Conservation (phyloP, 1,140 invertebrate genomes). For the Euura lappo region DNA sequence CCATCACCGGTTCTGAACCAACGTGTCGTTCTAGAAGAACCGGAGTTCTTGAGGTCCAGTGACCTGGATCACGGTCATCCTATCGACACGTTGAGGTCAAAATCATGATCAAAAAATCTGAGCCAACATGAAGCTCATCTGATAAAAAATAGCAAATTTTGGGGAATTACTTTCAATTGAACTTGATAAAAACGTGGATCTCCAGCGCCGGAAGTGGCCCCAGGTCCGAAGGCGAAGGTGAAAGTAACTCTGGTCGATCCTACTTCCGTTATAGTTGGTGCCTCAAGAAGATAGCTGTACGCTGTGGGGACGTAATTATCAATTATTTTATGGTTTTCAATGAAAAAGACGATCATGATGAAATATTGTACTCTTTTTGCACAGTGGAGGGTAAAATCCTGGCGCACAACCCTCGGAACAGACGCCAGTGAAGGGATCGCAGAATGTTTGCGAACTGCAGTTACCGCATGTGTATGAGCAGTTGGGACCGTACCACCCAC, state of each 20-base stretch:
- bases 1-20: neutral
- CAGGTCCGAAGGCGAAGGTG: neutral
- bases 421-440: constrained; percentile 13
- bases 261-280: constrained; percentile 14
- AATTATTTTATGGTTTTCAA: neutral
- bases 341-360: neutral
- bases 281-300: constrained; percentile 14
- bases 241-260: constrained; percentile 8
- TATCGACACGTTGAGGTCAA: neutral
- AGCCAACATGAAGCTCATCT: neutral
- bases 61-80: neutral
- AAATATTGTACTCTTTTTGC: constrained; percentile 4
- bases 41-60: constrained; percentile 2
- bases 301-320: constrained; percentile 1
- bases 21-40: neutral
- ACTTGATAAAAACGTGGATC: constrained; percentile 19
- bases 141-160: too few relatives aligned
- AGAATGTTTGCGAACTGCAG: neutral
- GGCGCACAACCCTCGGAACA: constrained; percentile 13
- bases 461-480: constrained; percentile 8
- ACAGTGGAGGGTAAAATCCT: constrained; percentile 11
- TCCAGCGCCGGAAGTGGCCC: constrained; percentile 3
- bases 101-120: neutral
- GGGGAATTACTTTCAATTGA: neutral
- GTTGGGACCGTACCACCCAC: constrained; percentile 16